Evolutionary conservation across 2,888 invertebrate species (phyloP).

Genomic region (Drosophila gaucha): DNA sequence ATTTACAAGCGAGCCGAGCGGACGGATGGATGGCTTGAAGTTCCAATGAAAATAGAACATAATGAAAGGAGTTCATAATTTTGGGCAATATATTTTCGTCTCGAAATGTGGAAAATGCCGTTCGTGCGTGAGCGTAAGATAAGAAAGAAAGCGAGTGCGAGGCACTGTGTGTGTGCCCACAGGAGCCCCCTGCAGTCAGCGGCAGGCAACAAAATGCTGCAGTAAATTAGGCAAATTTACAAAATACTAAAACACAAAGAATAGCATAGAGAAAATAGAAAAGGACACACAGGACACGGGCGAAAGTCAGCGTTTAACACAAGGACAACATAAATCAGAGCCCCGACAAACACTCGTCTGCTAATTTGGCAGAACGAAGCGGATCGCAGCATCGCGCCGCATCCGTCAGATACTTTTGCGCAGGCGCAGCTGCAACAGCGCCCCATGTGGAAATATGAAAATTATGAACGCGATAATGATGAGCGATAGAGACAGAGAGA

Average conservation of each 20-base stretch:
- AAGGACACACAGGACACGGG: slow-evolving; percentile 28
- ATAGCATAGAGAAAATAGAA: slow-evolving; percentile 4
- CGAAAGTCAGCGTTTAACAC: slow-evolving; percentile 20
- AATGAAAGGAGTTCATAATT: slow-evolving; percentile 72
- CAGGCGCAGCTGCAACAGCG: slow-evolving; percentile 61
- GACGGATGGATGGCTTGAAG: slow-evolving; percentile 47
- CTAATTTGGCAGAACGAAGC: slow-evolving; percentile 78
- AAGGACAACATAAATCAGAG: slow-evolving; percentile 66
- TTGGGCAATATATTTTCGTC: slow-evolving; percentile 23
- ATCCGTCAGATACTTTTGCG: slow-evolving; percentile 68
- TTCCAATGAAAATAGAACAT: slow-evolving; percentile 64
- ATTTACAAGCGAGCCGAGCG: slow-evolving; percentile 80
- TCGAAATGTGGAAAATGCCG: slow-evolving; percentile 16
- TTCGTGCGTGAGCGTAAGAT: slow-evolving; percentile 48
- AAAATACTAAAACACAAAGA: slow-evolving; percentile 37
- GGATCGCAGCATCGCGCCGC: too few species aligned
- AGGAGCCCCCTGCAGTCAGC: slow-evolving; percentile 15
- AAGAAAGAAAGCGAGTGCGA: slow-evolving; percentile 44
- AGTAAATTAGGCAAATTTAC: slow-evolving; percentile 70
- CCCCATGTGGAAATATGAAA: slow-evolving; percentile 79
- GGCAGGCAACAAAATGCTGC: slow-evolving; percentile 11
- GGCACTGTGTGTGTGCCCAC: background rate
- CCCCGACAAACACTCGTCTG: slow-evolving; percentile 27
- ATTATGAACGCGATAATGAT: slow-evolving; percentile 62
- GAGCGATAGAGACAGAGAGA: slow-evolving; percentile 9